Conservation (phyloP, 2,888 invertebrate genomes). For the Gastracanthus pulcherrimus region DNA sequence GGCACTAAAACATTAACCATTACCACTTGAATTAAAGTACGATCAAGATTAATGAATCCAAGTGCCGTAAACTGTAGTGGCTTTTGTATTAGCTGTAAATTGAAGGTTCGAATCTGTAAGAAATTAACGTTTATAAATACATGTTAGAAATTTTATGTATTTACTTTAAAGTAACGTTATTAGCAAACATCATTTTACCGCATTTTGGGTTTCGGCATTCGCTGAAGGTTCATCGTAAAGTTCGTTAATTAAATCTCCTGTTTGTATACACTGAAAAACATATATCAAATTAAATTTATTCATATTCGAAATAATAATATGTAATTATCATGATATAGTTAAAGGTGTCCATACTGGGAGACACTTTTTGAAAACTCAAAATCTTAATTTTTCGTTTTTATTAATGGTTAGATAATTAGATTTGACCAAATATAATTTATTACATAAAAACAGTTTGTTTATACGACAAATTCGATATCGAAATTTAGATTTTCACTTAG, state of each 20-base stretch:
- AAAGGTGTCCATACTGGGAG: too few species aligned
- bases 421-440: too few species aligned
- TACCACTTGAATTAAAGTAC: constrained; percentile 66
- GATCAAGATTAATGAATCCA: constrained; percentile 67
- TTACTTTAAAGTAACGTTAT: too few species aligned
- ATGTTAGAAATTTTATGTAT: too few species aligned
- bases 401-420: too few species aligned
- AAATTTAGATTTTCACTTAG: too few species aligned
- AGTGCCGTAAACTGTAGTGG: constrained; percentile 66
- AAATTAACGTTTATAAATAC: neutral
- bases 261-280: constrained; percentile 61
- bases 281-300: neutral
- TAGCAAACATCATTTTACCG: constrained; percentile 60
- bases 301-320: neutral
- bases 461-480: too few species aligned
- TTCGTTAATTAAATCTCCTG: constrained; percentile 68
- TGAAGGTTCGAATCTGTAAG: constrained; percentile 67
- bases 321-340: too few species aligned
- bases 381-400: too few species aligned
- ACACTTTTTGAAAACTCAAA: too few species aligned
- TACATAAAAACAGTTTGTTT: too few species aligned
- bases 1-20: neutral
- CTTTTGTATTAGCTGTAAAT: constrained; percentile 67
- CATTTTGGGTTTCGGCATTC: constrained; percentile 62
- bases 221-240: constrained; percentile 67